These are phyloP conservation scores for Nasonia longicornis DNA, from an alignment of 1,140 invertebrate genomes.

Conservation along the genomic window DNA sequence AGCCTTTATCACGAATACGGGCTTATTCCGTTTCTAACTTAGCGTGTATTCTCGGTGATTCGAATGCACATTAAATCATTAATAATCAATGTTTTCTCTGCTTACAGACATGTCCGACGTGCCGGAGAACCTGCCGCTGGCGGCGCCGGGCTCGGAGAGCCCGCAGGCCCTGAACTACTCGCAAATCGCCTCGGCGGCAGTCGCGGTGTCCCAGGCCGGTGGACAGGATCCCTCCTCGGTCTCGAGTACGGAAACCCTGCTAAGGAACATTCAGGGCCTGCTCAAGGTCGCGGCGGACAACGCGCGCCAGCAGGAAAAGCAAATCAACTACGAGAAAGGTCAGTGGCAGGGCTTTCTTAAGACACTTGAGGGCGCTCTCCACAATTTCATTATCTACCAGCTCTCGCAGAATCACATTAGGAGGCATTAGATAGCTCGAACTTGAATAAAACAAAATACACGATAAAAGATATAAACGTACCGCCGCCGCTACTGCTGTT, in stretches of 20 bases:
- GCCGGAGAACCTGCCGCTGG: conserved; percentile 72
- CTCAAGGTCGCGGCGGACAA: conserved; percentile 96
- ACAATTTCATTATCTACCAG: conserved; percentile 69
- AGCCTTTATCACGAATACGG: background rate
- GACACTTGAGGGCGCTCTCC: conserved; percentile 68
- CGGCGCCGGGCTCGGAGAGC: conserved; percentile 72
- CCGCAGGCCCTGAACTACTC: conserved; percentile 81
- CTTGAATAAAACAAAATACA: background rate
- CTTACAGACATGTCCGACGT: conserved; percentile 75
- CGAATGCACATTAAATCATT: too few relatives aligned
- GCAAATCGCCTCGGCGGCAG: conserved; percentile 71
- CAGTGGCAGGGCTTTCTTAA: conserved; percentile 70
- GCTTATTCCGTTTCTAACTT: too few relatives aligned
- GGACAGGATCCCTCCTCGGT: conserved; percentile 71
- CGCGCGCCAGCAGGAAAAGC: conserved; percentile 92
- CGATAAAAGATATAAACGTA: background rate
- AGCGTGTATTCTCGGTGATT: too few relatives aligned
- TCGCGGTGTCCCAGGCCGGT: conserved; percentile 63
- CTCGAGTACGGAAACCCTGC: conserved; percentile 90
- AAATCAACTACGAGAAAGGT: conserved; percentile 98
- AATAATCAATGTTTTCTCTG: background rate
- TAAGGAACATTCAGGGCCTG: conserved; percentile 94
- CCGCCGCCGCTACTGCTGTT: background rate
- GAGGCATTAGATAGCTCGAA: conserved; percentile 59
- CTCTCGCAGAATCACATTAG: conserved; percentile 67